Evolutionary conservation across 1,140 invertebrate genomes (phyloP).

Genomic region (Macrobrachium nipponense): DNA sequence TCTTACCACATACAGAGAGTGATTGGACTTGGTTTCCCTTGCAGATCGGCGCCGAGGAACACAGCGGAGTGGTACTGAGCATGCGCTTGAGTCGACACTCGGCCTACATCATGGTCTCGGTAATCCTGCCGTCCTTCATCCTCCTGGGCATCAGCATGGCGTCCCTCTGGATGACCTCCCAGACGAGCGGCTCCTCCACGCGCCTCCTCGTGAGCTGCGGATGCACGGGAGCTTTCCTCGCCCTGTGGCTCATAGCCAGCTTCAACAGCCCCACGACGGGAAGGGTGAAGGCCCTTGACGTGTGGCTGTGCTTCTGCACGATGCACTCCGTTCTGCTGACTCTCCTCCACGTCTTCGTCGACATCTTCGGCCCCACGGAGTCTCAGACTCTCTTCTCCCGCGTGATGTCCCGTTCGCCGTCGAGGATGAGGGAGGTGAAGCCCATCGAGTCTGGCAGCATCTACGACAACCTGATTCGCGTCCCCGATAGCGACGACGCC

Average conservation of each 20-base stretch:
- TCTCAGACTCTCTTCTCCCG: conserved; percentile 20
- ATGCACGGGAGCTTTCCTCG: conserved; percentile 27
- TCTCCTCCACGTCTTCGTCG: conserved; percentile 41
- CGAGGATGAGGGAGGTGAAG: conserved; percentile 46
- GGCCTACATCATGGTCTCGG: conserved; percentile 35
- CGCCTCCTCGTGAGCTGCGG: conserved; percentile 40
- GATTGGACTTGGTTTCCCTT: neutral
- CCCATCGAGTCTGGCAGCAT: conserved; percentile 44
- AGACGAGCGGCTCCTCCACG: neutral
- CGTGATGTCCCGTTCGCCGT: conserved; percentile 6
- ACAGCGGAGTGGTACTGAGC: conserved; percentile 52
- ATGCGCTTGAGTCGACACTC: conserved; percentile 16
- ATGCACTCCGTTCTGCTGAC: conserved; percentile 43
- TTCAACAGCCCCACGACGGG: conserved; percentile 47
- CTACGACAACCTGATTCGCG: conserved; percentile 34
- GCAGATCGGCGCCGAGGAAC: conserved; percentile 27
- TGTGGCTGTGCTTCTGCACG: conserved; percentile 57
- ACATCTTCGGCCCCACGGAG: conserved; percentile 24
- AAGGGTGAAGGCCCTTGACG: conserved; percentile 42
- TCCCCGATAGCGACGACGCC: neutral
- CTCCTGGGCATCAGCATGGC: conserved; percentile 34
- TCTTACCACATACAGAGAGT: no score
- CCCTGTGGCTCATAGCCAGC: conserved; percentile 44
- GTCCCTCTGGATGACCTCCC: conserved; percentile 40
- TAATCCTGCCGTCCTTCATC: conserved; percentile 47